Conservation (phyloP, 2,797 vertebrate species). For the Pogoniulus pusillus region DNA sequence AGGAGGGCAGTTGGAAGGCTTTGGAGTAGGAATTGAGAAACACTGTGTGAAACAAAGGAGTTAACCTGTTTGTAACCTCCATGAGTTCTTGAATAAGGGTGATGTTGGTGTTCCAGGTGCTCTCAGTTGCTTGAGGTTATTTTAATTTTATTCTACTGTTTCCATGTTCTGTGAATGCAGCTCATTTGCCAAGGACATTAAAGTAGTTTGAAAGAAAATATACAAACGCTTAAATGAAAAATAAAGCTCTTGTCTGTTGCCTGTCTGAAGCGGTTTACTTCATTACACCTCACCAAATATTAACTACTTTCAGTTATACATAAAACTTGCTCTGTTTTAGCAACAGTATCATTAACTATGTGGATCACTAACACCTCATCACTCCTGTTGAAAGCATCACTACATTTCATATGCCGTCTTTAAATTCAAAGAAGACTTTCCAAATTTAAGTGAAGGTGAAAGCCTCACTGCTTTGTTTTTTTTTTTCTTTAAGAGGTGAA, state of each 20-base stretch:
- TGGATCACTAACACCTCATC: background rate
- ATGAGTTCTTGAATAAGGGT: background rate
- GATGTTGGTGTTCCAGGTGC: background rate
- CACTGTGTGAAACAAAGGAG: background rate
- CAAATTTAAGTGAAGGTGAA: background rate
- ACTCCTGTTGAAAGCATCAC: background rate
- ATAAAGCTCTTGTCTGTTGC: background rate
- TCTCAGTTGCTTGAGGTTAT: background rate
- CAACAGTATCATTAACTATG: constrained; percentile 8
- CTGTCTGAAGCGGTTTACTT: background rate
- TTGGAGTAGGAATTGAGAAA: background rate
- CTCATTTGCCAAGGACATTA: background rate
- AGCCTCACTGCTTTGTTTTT: background rate
- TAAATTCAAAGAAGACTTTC: background rate
- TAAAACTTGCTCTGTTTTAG: background rate
- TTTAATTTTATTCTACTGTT: background rate
- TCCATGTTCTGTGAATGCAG: rapidly evolving
- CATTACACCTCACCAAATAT: constrained; percentile 14
- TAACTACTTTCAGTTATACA: constrained; percentile 21
- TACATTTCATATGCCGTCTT: background rate
- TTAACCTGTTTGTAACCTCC: constrained; percentile 10
- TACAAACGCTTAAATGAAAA: background rate
- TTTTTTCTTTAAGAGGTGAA: background rate
- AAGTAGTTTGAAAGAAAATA: background rate
- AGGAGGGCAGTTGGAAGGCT: background rate